These are phyloP conservation scores for Corythaeola cristata DNA, from an alignment of 2,113 vertebrate genomes.

Conservation along the genomic window DNA sequence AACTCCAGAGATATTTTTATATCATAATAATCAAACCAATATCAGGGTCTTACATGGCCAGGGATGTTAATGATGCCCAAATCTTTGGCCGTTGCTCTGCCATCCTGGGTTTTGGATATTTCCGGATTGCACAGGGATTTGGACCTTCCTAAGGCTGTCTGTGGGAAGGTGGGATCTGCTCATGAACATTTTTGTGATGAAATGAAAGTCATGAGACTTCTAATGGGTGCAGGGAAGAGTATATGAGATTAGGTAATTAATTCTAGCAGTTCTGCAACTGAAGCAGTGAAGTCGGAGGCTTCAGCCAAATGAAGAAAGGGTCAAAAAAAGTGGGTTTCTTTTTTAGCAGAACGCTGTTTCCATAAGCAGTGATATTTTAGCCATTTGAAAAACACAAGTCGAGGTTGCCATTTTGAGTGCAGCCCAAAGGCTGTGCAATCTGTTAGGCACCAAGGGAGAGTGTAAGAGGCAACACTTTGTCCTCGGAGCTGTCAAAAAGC, in stretches of 20 bases:
- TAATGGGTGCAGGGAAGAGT: neutral
- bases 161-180: neutral
- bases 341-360: neutral
- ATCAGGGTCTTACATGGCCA: neutral
- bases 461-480: conserved; percentile 63
- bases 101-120: neutral
- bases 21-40: neutral
- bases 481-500: conserved; percentile 63
- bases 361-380: conserved; percentile 53
- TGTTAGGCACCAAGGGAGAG: conserved; percentile 65
- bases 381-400: conserved; percentile 34
- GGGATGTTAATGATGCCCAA: neutral
- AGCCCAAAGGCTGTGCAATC: conserved; percentile 67
- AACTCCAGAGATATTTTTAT: neutral
- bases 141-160: neutral
- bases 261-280: neutral
- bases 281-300: neutral
- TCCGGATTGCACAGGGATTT: neutral
- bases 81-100: neutral
- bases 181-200: neutral
- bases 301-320: neutral
- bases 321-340: neutral
- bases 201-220: neutral
- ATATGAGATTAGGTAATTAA: neutral
- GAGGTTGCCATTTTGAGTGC: conserved; percentile 56